Percentiles rank a stretch among this genome's conserved stretches.
These are phyloP conservation scores for Erebia aethiops DNA, from an alignment of 2,888 invertebrate species.

Conservation along the genomic window DNA sequence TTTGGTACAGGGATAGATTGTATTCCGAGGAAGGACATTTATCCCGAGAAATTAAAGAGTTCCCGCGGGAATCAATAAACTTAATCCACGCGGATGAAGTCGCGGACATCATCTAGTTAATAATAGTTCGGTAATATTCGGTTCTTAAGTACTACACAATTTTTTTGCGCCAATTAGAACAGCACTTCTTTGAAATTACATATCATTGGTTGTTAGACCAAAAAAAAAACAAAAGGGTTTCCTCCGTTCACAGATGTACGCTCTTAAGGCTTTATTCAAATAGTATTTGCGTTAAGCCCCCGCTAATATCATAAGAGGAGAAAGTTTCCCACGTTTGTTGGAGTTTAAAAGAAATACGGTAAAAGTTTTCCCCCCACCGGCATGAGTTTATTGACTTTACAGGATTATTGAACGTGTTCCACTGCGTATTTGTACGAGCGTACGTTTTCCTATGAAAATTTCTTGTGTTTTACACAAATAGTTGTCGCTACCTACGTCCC, in stretches of 20 bases:
- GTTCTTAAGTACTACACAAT: no score
- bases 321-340: slow-evolving; percentile 34
- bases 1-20: no score
- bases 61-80: no score
- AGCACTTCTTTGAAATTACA: background rate
- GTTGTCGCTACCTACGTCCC: background rate
- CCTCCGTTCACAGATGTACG: slow-evolving; percentile 37
- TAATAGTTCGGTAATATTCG: no score
- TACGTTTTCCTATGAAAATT: slow-evolving; percentile 8
- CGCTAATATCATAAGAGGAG: slow-evolving; percentile 33
- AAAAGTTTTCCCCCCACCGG: slow-evolving; percentile 25
- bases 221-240: slow-evolving; percentile 34
- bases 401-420: slow-evolving; percentile 30
- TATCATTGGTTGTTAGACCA: slow-evolving; percentile 9
- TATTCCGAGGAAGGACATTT: no score
- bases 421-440: slow-evolving; percentile 20
- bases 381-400: slow-evolving; percentile 32
- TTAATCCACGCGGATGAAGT: no score
- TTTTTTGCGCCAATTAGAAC: background rate
- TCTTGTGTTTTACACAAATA: slow-evolving; percentile 14
- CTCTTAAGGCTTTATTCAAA: slow-evolving; percentile 39
- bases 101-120: no score
- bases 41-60: no score
- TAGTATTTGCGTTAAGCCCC: slow-evolving; percentile 37
- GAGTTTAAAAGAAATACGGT: slow-evolving; percentile 36